Base-by-base conservation (phyloP, 2,113 vertebrate species). In the Saccopteryx leptura region DNA sequence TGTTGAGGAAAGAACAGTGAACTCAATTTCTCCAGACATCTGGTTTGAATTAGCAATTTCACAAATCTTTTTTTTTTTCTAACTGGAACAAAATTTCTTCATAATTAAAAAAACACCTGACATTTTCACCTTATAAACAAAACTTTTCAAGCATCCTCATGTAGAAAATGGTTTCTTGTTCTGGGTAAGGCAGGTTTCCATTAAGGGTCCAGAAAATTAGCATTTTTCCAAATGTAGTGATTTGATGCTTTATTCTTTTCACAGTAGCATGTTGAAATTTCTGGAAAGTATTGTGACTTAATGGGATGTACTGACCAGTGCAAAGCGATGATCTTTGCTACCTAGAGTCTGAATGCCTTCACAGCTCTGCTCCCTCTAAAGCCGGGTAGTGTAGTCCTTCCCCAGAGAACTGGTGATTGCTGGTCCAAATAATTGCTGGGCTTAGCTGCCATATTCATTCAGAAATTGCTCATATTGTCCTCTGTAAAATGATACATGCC, bases 371-470 rank as follows among this genome's bases (percentile, higher is more conserved):
- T 39, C 72, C 46, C 91, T 66, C 66, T 31, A 66, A 93, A 92
- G 61, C 63, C 61, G 24, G 10, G 17, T 5, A 33, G 74, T 75
- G 18, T 2, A 12, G 76, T 85, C 76, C 69, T 88, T 84, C 81
- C 65, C 91, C 28, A 39, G 78, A 91, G 95, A 94, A 68, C 85
- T 46, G 12, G 46, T 69, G 78, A 84, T 92, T 88, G 81, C 33
- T 39, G 82, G 68, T 88, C 93, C 93, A 80, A 94, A 88, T 85
- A 97, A 93, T 87, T 82, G 71, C 71, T 65, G 52, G 91, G 93
- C 88, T 97, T 92, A 94, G 72, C 94, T 78, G 89, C 94, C 88
- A 93, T 90, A 60, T 96, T 96, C 95, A 88, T 92, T 96, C 94
- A 76, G 92, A 92, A 96, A 96, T 90, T 90, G 71, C 93, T 90